phyloP scores from a whole-genome alignment of 2,113 vertebrate genomes.

The Neotragus moschatus region DNA sequence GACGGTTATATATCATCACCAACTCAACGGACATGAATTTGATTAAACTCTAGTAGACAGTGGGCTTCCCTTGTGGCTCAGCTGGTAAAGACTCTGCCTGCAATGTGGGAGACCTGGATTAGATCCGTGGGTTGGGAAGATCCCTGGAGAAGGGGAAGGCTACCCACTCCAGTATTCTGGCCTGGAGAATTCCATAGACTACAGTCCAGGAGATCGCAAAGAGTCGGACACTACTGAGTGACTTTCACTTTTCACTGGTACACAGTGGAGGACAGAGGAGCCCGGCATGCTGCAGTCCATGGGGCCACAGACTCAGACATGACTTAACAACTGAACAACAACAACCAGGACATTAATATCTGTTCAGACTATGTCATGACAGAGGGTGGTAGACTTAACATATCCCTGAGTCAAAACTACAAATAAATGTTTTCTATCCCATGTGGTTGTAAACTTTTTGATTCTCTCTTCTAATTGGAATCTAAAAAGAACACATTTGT shows the following conservation, averaged over 20 bases:
- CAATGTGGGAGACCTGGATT: background rate
- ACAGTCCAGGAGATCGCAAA: background rate
- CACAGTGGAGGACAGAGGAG: background rate
- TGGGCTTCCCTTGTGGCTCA: background rate
- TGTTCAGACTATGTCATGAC: background rate
- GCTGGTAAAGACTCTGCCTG: background rate
- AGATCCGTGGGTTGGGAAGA: background rate
- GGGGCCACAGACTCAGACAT: background rate
- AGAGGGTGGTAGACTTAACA: background rate
- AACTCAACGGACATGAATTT: background rate
- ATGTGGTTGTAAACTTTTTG: background rate
- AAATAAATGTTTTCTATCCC: background rate
- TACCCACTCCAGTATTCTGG: background rate
- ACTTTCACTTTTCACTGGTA: background rate
- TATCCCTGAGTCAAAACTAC: background rate
- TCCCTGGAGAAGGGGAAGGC: background rate
- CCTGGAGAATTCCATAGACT: background rate
- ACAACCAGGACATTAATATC: background rate
- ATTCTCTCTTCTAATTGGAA: background rate
- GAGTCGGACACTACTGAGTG: background rate
- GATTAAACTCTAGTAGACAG: background rate
- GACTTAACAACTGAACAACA: background rate
- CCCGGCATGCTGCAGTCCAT: background rate
- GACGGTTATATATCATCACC: background rate
- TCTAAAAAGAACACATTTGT: background rate